phyloP scores from a whole-genome alignment of 2,888 invertebrate species.

The Amphipyra tragopoginis region DNA sequence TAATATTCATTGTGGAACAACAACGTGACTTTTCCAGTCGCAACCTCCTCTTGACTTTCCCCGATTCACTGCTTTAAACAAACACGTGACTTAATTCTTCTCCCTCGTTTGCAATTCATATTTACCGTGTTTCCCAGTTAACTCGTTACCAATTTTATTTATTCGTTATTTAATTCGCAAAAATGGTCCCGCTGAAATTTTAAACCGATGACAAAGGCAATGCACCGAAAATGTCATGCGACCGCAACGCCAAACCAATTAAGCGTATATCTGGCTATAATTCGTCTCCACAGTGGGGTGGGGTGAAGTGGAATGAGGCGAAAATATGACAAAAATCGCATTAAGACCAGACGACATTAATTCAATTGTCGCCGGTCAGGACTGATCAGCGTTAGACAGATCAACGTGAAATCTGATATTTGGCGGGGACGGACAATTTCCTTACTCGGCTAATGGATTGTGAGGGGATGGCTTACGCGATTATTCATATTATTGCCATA shows the following conservation, averaged over 20 bases:
- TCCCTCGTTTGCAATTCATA: conserved; percentile 57
- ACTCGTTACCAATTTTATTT: conserved; percentile 56
- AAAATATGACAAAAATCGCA: conserved; percentile 86
- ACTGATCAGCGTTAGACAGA: conserved; percentile 86
- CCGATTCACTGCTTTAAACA: conserved; percentile 43
- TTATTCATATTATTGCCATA: conserved; percentile 74
- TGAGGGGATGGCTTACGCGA: conserved; percentile 74
- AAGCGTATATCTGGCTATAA: conserved; percentile 86
- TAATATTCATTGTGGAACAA: conserved; percentile 87
- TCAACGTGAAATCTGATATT: conserved; percentile 89
- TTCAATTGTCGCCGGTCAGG: conserved; percentile 86
- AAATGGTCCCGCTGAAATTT: conserved; percentile 77
- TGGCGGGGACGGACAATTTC: conserved; percentile 84
- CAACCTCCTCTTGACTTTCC: conserved; percentile 51
- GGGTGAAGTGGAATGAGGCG: conserved; percentile 65
- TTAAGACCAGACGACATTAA: conserved; percentile 85
- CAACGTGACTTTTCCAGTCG: conserved; percentile 58
- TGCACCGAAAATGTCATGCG: conserved; percentile 86
- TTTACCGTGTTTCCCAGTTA: conserved; percentile 34
- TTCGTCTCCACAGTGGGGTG: conserved; percentile 72
- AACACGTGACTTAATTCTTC: conserved; percentile 52
- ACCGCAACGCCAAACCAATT: conserved; percentile 88
- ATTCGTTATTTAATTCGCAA: conserved; percentile 75
- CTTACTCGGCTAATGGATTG: conserved; percentile 82
- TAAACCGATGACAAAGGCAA: conserved; percentile 87